Base-by-base conservation (phyloP, 2,113 vertebrate species). In the Scomber japonicus region DNA sequence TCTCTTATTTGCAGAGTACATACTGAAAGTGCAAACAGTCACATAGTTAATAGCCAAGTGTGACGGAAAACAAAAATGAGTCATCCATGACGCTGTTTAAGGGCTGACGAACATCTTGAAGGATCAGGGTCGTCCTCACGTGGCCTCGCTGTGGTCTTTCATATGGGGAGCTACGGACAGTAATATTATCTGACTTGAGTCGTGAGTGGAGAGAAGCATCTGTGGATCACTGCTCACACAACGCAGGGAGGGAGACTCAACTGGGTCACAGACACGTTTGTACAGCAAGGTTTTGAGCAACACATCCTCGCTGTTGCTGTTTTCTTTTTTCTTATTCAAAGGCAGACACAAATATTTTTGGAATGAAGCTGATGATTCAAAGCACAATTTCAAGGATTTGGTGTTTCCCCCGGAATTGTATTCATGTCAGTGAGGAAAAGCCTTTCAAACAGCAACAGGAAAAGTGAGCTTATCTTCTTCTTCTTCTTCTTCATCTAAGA, bases 161-260 rank as follows among this genome's bases (percentile, higher is more conserved):
- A 35, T 64, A 60, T 40, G 64, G 76, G 75, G 59, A 70, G 24
- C 79, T 12, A 11, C 35, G 77, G 81, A 88, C 80, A 44, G 86
- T 93, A 90, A 94, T 78, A 53, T 50, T 50, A 70, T 91, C 45
- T 82, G 93, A 94, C 90, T 89, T 12, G 78, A 85, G 80, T 92
- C 61, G 80, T 91, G 88, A 86, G 89, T 13, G 70, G 76, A 83
- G 84, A 69, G 86, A 64, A 90, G 88, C 91, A 91, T 93, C 90
- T 92, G 89, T 88, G 89, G 85, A 87, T 91, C 86, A 85, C 63
- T 44, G 74, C 84, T 91, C 77, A 57, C 75, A 81, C 80, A 73
- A 70, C 79, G 74, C 75, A 91, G 67, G 60, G 54, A 48, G 51
- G 40, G 50, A 71, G 90, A 92, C 90, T 89, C 87, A 90, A 85